Conservation (phyloP, 2,888 invertebrate genomes). For the Leptinotarsa juncta region DNA sequence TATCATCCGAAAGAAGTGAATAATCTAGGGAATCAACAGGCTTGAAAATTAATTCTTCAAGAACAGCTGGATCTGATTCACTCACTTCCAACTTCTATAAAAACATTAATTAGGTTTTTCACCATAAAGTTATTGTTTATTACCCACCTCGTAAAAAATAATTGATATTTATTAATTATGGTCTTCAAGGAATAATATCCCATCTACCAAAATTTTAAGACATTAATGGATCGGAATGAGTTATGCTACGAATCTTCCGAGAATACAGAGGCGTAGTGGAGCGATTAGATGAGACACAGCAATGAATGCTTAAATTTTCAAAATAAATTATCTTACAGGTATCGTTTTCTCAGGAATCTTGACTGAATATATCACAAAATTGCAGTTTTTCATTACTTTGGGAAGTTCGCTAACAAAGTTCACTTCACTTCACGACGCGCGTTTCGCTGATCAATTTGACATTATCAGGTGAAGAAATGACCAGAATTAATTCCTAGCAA, state of each 20-base stretch:
- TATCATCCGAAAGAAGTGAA: neutral
- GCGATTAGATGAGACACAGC: neutral
- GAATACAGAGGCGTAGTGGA: neutral
- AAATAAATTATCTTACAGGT: neutral
- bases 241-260: neutral
- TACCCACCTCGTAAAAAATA: slow-evolving; percentile 19
- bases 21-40: neutral
- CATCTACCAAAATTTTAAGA: slow-evolving; percentile 8
- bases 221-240: slow-evolving; percentile 7
- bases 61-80: slow-evolving; percentile 4
- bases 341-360: too few species aligned
- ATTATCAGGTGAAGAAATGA: too few species aligned
- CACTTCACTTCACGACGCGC: too few species aligned
- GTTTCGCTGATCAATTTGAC: too few species aligned
- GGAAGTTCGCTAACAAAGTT: too few species aligned
- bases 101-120: slow-evolving; percentile 21
- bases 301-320: neutral
- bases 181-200: slow-evolving; percentile 14
- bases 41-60: neutral
- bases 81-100: neutral
- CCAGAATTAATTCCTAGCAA: too few species aligned
- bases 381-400: too few species aligned
- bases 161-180: slow-evolving; percentile 21
- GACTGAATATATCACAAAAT: too few species aligned
- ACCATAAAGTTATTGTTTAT: slow-evolving; percentile 24